phyloP scores from a whole-genome alignment of 2,797 vertebrate species.

The Sebastes hubbsi region DNA sequence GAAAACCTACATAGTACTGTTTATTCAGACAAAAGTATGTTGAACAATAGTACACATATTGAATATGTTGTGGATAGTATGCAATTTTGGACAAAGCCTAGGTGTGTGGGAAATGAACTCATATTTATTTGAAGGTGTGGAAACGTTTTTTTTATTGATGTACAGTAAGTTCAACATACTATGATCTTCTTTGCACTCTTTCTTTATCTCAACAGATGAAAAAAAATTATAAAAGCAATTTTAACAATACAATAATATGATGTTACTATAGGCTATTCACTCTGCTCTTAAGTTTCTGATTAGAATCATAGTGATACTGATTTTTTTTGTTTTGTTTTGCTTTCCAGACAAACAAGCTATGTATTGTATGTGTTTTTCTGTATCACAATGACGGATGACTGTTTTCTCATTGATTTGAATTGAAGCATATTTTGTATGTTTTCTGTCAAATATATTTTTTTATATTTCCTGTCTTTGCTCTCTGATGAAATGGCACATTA shows the following conservation, averaged over 20 bases:
- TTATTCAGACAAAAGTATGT: too few relatives aligned
- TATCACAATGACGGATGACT: not conserved
- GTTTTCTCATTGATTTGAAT: not conserved
- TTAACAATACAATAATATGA: not conserved
- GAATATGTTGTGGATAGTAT: too few relatives aligned
- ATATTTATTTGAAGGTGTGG: not conserved
- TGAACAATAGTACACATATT: too few relatives aligned
- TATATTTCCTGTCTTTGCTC: not conserved
- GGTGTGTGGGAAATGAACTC: not conserved
- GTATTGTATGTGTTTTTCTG: not conserved
- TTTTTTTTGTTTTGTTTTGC: not conserved
- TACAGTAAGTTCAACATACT: not conserved
- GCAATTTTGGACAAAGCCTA: too few relatives aligned
- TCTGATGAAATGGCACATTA: not conserved
- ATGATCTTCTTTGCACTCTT: not conserved
- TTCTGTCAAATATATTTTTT: constrained; percentile 50
- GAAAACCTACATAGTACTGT: too few relatives aligned
- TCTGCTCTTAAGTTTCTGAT: not conserved
- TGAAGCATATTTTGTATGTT: not conserved
- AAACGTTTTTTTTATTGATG: not conserved
- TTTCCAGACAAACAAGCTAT: not conserved
- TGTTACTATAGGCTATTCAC: not conserved
- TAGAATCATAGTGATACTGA: not conserved
- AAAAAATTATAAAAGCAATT: not conserved
- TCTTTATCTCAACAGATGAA: not conserved